Conservation (phyloP, 2,888 invertebrate genomes). For the Troglohyphantes excavatus region DNA sequence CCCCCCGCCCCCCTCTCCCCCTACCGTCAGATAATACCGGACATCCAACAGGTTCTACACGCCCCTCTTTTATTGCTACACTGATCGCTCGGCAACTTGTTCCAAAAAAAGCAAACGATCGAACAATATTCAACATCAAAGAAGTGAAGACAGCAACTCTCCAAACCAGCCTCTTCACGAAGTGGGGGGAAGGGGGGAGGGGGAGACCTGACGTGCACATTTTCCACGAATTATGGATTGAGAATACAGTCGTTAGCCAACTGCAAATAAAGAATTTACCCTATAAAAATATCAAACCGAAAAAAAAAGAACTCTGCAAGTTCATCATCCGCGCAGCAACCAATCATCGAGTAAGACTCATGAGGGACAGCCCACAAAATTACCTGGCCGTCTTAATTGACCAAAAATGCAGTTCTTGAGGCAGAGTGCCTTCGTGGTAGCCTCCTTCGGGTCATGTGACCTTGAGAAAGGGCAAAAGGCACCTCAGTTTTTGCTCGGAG, state of each 20-base stretch:
- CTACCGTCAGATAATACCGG: background rate
- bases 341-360: slow-evolving; percentile 62
- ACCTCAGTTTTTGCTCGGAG: slow-evolving; percentile 35
- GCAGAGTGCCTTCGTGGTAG: background rate
- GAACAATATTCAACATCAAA: background rate
- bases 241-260: slow-evolving; percentile 54
- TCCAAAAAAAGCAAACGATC: background rate
- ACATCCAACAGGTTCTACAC: slow-evolving; percentile 15
- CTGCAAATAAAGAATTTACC: slow-evolving; percentile 29
- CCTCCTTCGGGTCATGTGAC: slow-evolving; percentile 42
- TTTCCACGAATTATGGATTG: slow-evolving; percentile 53
- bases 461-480: slow-evolving; percentile 51
- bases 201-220: slow-evolving; percentile 4
- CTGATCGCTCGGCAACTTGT: background rate
- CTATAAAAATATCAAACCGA: background rate
- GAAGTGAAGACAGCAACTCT: background rate
- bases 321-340: slow-evolving; percentile 59
- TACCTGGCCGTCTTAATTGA: slow-evolving; percentile 64
- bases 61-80: slow-evolving; percentile 27
- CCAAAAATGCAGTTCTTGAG: slow-evolving; percentile 41
- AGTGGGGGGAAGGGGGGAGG: background rate
- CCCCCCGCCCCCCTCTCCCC: background rate
- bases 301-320: slow-evolving; percentile 11
- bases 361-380: slow-evolving; percentile 68
- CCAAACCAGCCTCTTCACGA: background rate